Evolutionary conservation across 2,113 vertebrate species (phyloP), one percentile per base, ranked within the genome.

Genomic region (Poicephalus gulielmi): DNA sequence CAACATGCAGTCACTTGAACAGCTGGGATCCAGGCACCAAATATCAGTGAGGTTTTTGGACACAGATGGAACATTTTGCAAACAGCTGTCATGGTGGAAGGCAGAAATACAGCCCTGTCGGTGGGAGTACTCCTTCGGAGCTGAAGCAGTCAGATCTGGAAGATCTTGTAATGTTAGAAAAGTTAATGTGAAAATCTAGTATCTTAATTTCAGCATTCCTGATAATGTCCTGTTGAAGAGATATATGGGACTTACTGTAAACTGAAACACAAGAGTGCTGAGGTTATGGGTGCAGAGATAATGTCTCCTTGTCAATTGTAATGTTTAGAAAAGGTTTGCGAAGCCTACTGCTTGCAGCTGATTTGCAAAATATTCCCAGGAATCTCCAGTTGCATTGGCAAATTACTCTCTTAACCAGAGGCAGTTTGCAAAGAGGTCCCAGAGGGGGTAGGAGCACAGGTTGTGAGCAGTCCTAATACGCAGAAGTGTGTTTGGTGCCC

Each of bases 371-470:
- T 66, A 53, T 90, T 93, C 90, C 49, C 80, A 85, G 86, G 88
- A 91, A 62, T 83, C 86, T 89, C 80, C 77, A 80, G 84, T 91
- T 91, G 62, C 44, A 28, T 84, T 87, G 93, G 67, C 31, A 92
- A 84, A 80, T 79, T 25, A 11, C 37, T 83, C 30, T 77, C 17
- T 63, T 73, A 85, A 52, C 35, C 57, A 59, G 47, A 14, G 67
- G 43, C 28, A 60, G 39, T 68, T 86, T 75, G 39, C 66, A 24
- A 16, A 67, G 41, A 79, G n/a, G 33, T 44, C 19, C 19, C 37
- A 13, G 47, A 55, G 49, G 24, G 47, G 44, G 20, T 25, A 37
- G 60, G 20, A 84, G 11, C 0, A 2, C 39, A 15, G 43, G 4
- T 37, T 88, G 16, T 31, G 52, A 88, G 16, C 28, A 55, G 18